Percentiles rank a stretch among this genome's conserved stretches.
These are phyloP conservation scores for Lochmaea crataegi DNA, from an alignment of 2,888 invertebrate species.

Conservation along the genomic window DNA sequence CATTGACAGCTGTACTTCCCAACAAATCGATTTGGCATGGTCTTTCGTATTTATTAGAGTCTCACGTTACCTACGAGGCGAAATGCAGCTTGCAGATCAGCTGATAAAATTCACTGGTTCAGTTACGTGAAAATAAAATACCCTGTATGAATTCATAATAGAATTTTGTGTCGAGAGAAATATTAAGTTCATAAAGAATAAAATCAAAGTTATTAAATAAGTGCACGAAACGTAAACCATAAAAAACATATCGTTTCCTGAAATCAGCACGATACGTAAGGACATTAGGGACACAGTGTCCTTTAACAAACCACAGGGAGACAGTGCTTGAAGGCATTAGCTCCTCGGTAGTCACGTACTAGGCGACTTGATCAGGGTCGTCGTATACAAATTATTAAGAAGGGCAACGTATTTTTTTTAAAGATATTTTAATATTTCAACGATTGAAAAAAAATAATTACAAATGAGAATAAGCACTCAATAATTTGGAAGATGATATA, in stretches of 20 bases:
- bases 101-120: not conserved
- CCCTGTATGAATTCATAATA: not conserved
- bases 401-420: not conserved
- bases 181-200: slow-evolving; percentile 8
- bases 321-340: slow-evolving; percentile 14
- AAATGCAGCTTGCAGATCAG: not conserved
- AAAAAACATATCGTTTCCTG: slow-evolving; percentile 16
- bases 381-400: not conserved
- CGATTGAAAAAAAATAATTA: no score
- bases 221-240: slow-evolving; percentile 13
- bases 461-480: no score
- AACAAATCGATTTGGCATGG: slow-evolving; percentile 11
- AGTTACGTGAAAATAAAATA: slow-evolving; percentile 4
- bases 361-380: not conserved
- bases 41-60: slow-evolving; percentile 7
- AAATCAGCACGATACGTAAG: slow-evolving; percentile 18
- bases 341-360: slow-evolving; percentile 11
- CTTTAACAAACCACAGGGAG: slow-evolving; percentile 12
- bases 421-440: no score
- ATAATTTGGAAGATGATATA: no score
- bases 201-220: slow-evolving; percentile 15
- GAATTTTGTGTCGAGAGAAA: not conserved
- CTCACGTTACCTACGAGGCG: not conserved
- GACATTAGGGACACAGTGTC: slow-evolving; percentile 15
- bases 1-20: slow-evolving; percentile 13